Evolutionary conservation across 2,797 vertebrate species (phyloP).

Genomic region (Alauda arvensis): DNA sequence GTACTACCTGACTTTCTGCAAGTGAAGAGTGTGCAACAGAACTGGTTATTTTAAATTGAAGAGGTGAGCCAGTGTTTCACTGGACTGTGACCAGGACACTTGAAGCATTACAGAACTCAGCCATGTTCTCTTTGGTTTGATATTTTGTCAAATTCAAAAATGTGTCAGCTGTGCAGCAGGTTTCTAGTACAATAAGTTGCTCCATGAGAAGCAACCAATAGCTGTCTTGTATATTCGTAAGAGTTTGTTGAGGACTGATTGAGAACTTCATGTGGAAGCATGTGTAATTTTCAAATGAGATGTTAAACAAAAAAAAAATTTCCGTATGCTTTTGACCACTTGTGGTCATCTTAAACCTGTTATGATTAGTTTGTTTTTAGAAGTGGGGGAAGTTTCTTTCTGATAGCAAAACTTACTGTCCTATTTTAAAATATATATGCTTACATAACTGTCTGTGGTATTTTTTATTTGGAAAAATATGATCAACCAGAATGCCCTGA

Average conservation of each 20-base stretch:
- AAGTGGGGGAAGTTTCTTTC: not conserved
- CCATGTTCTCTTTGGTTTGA: not conserved
- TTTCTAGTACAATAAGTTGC: not conserved
- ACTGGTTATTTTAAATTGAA: not conserved
- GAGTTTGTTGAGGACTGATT: not conserved
- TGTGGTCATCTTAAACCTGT: not conserved
- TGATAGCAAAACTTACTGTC: not conserved
- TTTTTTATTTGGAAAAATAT: conserved; percentile 6
- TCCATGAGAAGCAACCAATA: not conserved
- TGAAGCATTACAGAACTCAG: not conserved
- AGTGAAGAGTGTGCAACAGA: not conserved
- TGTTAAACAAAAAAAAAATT: not conserved
- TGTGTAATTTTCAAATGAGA: not conserved
- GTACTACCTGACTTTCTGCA: not conserved
- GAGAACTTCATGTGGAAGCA: not conserved
- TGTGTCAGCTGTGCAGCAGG: not conserved
- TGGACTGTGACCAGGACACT: not conserved
- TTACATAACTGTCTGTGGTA: not conserved
- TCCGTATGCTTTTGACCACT: not conserved
- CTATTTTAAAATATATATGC: not conserved
- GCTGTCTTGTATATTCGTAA: not conserved
- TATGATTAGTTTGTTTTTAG: not conserved
- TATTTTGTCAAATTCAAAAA: not conserved
- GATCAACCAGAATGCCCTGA: not conserved
- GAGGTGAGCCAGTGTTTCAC: not conserved